phyloP scores from a whole-genome alignment of 1,140 invertebrate genomes.

The Eupristina koningsbergeri region DNA sequence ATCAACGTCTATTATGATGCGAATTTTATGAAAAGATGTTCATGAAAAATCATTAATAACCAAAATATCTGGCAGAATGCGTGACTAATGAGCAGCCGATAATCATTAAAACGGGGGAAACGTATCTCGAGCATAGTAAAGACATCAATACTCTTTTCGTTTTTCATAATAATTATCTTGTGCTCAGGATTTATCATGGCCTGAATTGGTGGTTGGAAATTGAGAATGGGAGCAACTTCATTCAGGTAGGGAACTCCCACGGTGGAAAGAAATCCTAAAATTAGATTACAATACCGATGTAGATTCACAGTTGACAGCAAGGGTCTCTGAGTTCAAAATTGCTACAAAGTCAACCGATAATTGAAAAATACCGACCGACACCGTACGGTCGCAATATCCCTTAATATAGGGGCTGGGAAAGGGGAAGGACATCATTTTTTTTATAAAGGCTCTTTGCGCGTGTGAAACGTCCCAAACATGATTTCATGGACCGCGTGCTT shows the following conservation, averaged over 20 bases:
- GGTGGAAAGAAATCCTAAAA: not conserved
- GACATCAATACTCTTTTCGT: not conserved
- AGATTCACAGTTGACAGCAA: not conserved
- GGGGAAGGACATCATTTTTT: too few relatives aligned
- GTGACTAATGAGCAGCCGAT: constrained; percentile 5
- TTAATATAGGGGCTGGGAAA: not conserved
- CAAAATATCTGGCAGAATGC: not conserved
- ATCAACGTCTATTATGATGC: too few relatives aligned
- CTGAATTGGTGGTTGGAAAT: too few relatives aligned
- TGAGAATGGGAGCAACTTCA: too few relatives aligned
- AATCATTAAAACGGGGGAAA: not conserved
- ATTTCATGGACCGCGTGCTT: constrained; percentile 34
- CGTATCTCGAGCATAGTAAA: not conserved
- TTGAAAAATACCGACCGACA: constrained; percentile 10
- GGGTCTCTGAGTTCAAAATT: not conserved
- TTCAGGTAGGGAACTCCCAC: not conserved
- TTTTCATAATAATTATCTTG: constrained; percentile 38
- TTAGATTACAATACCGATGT: not conserved
- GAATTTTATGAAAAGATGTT: constrained; percentile 5
- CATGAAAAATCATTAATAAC: not conserved
- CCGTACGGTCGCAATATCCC: not conserved
- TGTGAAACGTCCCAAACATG: not conserved
- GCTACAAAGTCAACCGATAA: not conserved
- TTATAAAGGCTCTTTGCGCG: not conserved
- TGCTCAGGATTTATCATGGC: not conserved